Evolutionary conservation across 1,140 invertebrate genomes (phyloP), one percentile per base, ranked within the genome.

Genomic region (Ceratosolen fusciceps): DNA sequence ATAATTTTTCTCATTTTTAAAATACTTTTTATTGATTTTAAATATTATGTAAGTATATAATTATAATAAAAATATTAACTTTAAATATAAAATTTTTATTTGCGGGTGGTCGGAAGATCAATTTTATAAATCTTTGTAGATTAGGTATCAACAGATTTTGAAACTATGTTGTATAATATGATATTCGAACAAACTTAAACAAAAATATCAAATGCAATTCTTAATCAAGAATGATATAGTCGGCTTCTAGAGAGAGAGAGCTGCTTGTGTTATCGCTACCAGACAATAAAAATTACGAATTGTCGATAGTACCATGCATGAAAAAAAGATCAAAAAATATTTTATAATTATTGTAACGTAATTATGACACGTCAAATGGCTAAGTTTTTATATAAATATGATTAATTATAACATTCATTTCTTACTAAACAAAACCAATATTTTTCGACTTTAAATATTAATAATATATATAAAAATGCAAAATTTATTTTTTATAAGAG

Each of bases 271-370:
- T 75, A 75, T 75, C 74, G 19, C 60, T 75, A 34, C 58, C 74
- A 75, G 74, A 75, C 74, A 67, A n/a, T 37, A 75, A 75, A 75
- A 75, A 75, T 75, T 37, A 67, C 29, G 39, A 65, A 75, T 65
- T 75, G 29, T 52, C 39, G 74, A 75, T 75, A 75, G 21, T 65
- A 49, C 10, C 74, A 75, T 34, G 58, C 14, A 65, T 62, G 60
- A 52, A 74, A 74, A 62, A 29, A 62, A 65, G 39, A 49, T 49
- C 43, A n/a, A n/a, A n/a, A n/a, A n/a, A n/a, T 49, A 24, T 65
- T 21, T 65, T 0, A 26, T 34, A 72, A 31, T 2, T 19, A 58
- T 19, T 10, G 3, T 56, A 49, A 72, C n/a, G 31, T 52, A 75
- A 67, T 16, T 1, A 29, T 34, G n/a, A 37, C 43, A 34, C 49